phyloP scores from a whole-genome alignment of 2,888 invertebrate genomes.

The Gortyna flavago region DNA sequence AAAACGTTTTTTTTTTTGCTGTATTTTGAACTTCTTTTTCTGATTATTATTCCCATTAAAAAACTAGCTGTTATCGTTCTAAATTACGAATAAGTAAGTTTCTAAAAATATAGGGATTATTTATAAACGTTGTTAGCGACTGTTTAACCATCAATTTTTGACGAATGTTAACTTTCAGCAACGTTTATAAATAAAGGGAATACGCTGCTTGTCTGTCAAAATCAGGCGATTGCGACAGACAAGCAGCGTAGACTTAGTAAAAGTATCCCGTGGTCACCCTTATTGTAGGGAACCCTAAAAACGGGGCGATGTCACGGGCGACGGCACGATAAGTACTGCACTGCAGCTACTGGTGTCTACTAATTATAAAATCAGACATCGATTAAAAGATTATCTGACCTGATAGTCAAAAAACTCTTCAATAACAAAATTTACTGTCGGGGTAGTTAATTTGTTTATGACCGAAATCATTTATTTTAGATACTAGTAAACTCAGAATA shows the following conservation, averaged over 20 bases:
- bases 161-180: too few relatives aligned
- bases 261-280: background rate
- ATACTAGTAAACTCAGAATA: background rate
- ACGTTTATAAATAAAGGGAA: too few relatives aligned
- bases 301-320: slow-evolving; percentile 23
- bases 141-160: too few relatives aligned
- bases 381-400: slow-evolving; percentile 11
- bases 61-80: too few relatives aligned
- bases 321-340: slow-evolving; percentile 27
- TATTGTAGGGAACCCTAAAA: background rate
- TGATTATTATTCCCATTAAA: background rate
- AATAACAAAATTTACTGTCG: background rate
- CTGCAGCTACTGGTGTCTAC: slow-evolving; percentile 23
- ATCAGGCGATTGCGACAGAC: background rate
- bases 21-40: background rate
- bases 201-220: too few relatives aligned
- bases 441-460: background rate
- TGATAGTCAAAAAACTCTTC: slow-evolving; percentile 12
- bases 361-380: slow-evolving; percentile 5
- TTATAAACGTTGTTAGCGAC: too few relatives aligned
- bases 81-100: too few relatives aligned
- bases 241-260: background rate
- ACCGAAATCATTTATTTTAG: background rate
- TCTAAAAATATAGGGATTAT: too few relatives aligned
- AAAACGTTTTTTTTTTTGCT: background rate